phyloP scores from a whole-genome alignment of 1,140 invertebrate species.

The Chlorops oryzae region DNA sequence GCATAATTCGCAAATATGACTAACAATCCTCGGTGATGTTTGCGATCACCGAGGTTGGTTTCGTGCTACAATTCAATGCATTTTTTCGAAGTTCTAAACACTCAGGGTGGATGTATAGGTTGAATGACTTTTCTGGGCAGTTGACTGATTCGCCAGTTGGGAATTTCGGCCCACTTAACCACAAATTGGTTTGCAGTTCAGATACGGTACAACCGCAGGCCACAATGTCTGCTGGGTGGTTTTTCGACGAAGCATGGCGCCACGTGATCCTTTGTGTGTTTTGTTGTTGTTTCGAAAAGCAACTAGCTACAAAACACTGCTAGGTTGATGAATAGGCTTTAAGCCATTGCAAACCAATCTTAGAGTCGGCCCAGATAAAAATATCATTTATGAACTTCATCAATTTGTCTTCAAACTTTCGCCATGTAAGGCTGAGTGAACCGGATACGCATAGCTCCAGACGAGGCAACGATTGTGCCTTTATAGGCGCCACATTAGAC shows the following conservation, averaged over 20 bases:
- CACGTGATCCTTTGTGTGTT: neutral
- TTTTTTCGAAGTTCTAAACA: too few relatives aligned
- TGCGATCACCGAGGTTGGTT: too few relatives aligned
- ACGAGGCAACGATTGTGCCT: constrained; percentile 18
- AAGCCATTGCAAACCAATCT: neutral
- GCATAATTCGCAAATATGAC: too few relatives aligned
- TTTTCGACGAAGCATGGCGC: too few relatives aligned
- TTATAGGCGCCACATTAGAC: constrained; percentile 24
- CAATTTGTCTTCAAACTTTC: neutral
- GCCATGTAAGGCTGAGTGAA: neutral
- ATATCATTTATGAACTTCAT: neutral
- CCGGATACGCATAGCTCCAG: constrained; percentile 21
- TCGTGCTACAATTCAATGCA: too few relatives aligned
- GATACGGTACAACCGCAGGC: too few relatives aligned
- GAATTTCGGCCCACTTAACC: neutral
- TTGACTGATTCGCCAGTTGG: neutral
- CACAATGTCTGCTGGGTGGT: too few relatives aligned
- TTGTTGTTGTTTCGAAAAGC: neutral
- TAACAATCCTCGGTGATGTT: too few relatives aligned
- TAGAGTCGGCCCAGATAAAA: neutral
- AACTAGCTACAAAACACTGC: neutral
- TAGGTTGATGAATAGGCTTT: neutral
- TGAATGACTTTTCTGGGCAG: neutral
- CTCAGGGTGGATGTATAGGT: too few relatives aligned
- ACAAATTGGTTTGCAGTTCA: too few relatives aligned